A percentile compares a stretch with the other conserved stretches of the same genome.
Conservation (phyloP, 2,888 invertebrate species). For the Rhabditophanes sp. region DNA sequence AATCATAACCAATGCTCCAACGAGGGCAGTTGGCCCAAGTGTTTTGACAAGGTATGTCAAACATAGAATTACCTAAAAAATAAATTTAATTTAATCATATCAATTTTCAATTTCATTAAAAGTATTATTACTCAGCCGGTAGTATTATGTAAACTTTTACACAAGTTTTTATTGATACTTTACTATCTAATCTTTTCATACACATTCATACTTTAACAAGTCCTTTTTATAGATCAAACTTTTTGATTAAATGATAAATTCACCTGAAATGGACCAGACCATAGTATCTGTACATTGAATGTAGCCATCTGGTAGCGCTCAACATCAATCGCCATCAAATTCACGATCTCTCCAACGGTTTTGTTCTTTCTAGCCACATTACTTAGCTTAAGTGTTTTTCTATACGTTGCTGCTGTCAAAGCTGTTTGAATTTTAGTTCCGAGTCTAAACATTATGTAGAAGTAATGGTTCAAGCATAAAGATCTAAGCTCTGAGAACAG, state of each 20-base stretch:
- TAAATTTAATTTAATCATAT: no score
- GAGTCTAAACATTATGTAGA: constrained; percentile 47
- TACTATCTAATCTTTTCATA: no score
- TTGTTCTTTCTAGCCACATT: constrained; percentile 46
- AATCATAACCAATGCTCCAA: constrained; percentile 78
- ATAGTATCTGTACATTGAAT: no score
- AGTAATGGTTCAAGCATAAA: constrained; percentile 47
- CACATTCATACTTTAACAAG: no score
- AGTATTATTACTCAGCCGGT: no score
- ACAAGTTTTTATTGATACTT: no score
- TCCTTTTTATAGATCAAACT: no score
- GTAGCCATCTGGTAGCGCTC: constrained; percentile 46
- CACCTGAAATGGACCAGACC: constrained; percentile 25
- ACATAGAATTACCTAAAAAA: no score
- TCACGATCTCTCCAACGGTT: constrained; percentile 51
- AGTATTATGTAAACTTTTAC: no score
- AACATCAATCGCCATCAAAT: constrained; percentile 50
- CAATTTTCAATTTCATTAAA: no score
- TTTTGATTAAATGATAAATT: no score
- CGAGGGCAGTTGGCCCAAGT: constrained; percentile 64
- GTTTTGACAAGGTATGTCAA: constrained; percentile 47
- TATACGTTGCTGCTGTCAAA: constrained; percentile 47
- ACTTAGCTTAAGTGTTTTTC: constrained; percentile 47
- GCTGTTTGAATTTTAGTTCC: constrained; percentile 48
- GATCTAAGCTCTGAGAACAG: constrained; percentile 46